Base-by-base conservation (phyloP, 2,797 vertebrate genomes). In the Hippocampus kuda region DNA sequence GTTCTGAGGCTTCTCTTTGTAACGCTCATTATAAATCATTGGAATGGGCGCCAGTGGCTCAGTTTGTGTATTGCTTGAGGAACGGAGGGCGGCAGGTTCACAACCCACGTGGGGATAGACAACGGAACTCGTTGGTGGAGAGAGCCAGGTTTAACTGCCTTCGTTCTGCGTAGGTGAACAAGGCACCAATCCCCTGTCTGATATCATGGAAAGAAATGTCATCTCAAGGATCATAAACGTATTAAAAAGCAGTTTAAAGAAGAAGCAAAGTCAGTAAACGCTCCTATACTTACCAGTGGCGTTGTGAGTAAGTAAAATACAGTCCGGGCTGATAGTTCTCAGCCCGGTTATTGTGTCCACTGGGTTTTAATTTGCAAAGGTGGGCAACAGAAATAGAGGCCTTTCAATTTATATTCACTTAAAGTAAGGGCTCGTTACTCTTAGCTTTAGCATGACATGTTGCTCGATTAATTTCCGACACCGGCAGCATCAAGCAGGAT, bases 351-450 rank as follows among this genome's bases (percentile, higher is more conserved):
- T 82, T 80, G 70, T 64, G 72, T 72, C 81, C 78, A 24, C 79
- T 77, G 74, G 83, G 85, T 84, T 83, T 84, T 77, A 53, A 68
- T 68, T 27, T 68, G 63, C 75, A 75, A 57, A 77, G 65, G 76
- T 75, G 71, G 71, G 72, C 74, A 70, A 75, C 57, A 53, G 75
- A 71, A 79, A 72, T 75, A 71, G 68, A 76, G 70, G 62, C 30
- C 41, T 0, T 1, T 72, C 75, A 82, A 77, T 86, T 83, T 77
- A 75, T 78, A 77, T 69, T 44, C 71, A 34, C 65, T 75, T 72
- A 68, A 75, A 84, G 74, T 67, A 77, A 72, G 73, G 53, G 68
- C 72, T 78, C 83, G 79, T 82, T 81, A 81, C 83, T 83, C 71
- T 76, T 75, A 67, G 64, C 38, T 71, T 65, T 70, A 68, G 74